Evolutionary conservation across 2,888 invertebrate species (phyloP).

Genomic region (Catonia carolina): DNA sequence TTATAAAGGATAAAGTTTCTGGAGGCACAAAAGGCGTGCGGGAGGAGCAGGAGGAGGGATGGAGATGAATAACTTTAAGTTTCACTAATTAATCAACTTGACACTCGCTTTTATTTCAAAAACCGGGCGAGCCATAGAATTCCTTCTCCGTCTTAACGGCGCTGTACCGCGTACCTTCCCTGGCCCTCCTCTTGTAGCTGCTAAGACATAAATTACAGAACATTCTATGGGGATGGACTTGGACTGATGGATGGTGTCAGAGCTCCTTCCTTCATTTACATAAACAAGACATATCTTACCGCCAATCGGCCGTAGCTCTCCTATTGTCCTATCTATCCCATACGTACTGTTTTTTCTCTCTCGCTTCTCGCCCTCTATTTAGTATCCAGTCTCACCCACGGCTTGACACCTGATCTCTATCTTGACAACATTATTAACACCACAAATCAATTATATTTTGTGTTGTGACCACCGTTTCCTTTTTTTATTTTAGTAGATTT

Average conservation of each 20-base stretch:
- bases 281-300: constrained; percentile 15
- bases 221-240: constrained; percentile 24
- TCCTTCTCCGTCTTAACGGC: constrained; percentile 10
- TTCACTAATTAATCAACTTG: constrained; percentile 37
- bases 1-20: constrained; percentile 28
- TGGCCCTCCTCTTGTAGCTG: constrained; percentile 18
- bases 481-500: too few relatives aligned
- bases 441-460: constrained; percentile 1
- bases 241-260: constrained; percentile 20
- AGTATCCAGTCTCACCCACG: background rate
- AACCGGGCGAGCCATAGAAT: constrained; percentile 20
- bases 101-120: constrained; percentile 36
- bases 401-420: constrained; percentile 12
- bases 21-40: constrained; percentile 24
- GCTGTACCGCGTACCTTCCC: constrained; percentile 20
- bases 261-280: constrained; percentile 9
- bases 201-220: constrained; percentile 23
- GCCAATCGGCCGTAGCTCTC: constrained; percentile 1
- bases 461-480: too few relatives aligned
- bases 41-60: constrained; percentile 20
- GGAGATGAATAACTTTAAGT: constrained; percentile 37
- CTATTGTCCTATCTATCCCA: background rate
- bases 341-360: background rate
- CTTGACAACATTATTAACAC: constrained; percentile 10
- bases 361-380: background rate